Evolutionary conservation across 2,113 vertebrate species (phyloP), one percentile per base, ranked within the genome.

Genomic region (Mesembrinibis cayennensis): DNA sequence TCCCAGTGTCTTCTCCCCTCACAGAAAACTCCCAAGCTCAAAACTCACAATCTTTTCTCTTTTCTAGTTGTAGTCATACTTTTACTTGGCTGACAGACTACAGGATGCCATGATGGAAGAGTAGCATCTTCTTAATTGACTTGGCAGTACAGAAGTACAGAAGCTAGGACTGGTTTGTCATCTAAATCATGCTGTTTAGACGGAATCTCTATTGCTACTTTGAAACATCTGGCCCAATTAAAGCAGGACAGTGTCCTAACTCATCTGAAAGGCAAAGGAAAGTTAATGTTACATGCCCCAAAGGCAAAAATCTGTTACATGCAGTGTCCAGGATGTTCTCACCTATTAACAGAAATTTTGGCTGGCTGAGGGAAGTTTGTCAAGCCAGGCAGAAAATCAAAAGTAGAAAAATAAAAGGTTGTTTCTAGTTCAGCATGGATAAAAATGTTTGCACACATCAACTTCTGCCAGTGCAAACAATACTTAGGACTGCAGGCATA

Each of bases 161-260:
- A 83, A 79, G 69, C 72, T 61, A 62, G 89, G 53, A 72, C 92
- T 92, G 90, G 85, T 94, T 83, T 97, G 79, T 93, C 77, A 89
- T 83, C 76, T 95, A 88, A 97, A 96, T 93, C 94, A 94, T 22
- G 82, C 81, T 95, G 26, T 85, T 91, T 21, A 79, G 90, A 73
- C 94, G 87, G 65, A 97, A 82, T 74, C 65, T 88, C 94, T 83
- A 25, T 20, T 80, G 83, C 67, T n/a, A 36, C 96, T 93, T 61
- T 44, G 82, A 62, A 98, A 97, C 95, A 97, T 93, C 96, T 97
- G 94, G 71, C 78, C 76, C 91, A 96, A 63, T 93, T 96, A 95
- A 89, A 95, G 66, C 80, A 87, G 73, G 76, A 73, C 89, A 89
- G 38, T 87, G 83, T 42, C 91, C 89, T 49, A 53, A 65, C 50